Conservation (phyloP, 2,888 invertebrate genomes). For the Drosophila meridionalis region DNA sequence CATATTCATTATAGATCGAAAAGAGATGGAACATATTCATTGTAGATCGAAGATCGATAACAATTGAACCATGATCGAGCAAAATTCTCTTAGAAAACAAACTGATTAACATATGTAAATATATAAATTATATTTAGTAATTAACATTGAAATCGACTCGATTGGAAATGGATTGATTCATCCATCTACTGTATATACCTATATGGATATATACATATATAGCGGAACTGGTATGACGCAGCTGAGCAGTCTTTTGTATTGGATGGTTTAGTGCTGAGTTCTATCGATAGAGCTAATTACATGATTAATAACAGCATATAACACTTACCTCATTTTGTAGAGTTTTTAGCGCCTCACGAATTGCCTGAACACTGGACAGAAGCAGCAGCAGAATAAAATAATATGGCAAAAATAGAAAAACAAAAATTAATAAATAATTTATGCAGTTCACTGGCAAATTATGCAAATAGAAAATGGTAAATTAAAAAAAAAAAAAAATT, state of each 20-base stretch:
- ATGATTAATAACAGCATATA: conserved; percentile 2
- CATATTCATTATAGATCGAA: neutral
- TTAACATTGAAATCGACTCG: neutral
- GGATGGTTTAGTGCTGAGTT: neutral
- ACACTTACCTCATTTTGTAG: conserved; percentile 56
- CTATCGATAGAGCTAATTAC: neutral
- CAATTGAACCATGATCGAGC: neutral
- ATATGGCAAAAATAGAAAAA: conserved; percentile 3
- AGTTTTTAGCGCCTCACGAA: conserved; percentile 6
- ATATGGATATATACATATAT: neutral
- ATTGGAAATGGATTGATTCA: conserved; percentile 1
- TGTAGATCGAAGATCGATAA: neutral
- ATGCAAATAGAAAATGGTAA: neutral
- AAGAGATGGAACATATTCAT: too few relatives aligned
- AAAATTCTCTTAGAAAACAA: neutral
- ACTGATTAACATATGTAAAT: neutral
- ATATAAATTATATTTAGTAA: neutral
- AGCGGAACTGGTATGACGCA: neutral
- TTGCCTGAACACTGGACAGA: conserved; percentile 26
- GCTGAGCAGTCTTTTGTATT: neutral
- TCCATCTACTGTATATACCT: neutral
- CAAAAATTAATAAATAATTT: neutral
- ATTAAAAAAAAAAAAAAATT: neutral
- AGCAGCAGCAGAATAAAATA: neutral
- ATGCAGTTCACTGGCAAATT: conserved; percentile 2